Percentiles rank a stretch among this genome's conserved stretches.
These are phyloP conservation scores for Oenanthe oenanthe DNA, from an alignment of 2,113 vertebrate species.

Conservation along the genomic window DNA sequence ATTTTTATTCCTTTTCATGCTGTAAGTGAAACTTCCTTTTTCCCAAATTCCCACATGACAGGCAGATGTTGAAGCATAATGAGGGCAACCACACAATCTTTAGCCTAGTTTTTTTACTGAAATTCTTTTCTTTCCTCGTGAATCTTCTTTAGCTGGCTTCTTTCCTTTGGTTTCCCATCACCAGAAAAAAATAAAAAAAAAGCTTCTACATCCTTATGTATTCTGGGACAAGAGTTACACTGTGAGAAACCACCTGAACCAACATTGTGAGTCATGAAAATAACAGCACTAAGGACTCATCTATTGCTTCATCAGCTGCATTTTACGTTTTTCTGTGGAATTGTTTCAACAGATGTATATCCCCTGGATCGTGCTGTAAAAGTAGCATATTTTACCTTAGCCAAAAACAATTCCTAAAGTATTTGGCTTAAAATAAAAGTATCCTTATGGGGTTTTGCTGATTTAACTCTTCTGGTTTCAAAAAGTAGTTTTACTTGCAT, in stretches of 20 bases:
- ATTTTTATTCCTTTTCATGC: neutral
- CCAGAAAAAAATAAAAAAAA: neutral
- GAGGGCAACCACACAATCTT: neutral
- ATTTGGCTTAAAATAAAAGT: constrained; percentile 33
- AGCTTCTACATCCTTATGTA: neutral
- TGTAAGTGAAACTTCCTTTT: neutral
- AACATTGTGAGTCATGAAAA: neutral
- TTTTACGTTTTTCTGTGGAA: constrained; percentile 15
- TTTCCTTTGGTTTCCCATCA: neutral
- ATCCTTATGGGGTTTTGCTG: neutral
- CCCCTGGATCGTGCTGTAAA: neutral
- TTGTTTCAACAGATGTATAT: constrained; percentile 45
- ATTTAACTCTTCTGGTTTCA: neutral
- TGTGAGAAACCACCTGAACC: constrained; percentile 49
- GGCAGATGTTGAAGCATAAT: neutral
- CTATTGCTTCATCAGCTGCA: neutral
- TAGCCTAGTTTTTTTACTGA: neutral
- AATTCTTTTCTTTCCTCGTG: neutral
- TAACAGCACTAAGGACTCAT: neutral
- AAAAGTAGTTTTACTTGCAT: neutral
- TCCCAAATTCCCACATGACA: neutral
- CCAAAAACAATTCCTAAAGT: constrained; percentile 34
- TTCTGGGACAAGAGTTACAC: neutral
- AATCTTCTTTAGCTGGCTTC: neutral
- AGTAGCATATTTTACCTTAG: neutral